A percentile compares a stretch with the other conserved stretches of the same genome.
phyloP scores from a whole-genome alignment of 92 coral and sea anemone genomes.

The Heliopora coerulea region DNA sequence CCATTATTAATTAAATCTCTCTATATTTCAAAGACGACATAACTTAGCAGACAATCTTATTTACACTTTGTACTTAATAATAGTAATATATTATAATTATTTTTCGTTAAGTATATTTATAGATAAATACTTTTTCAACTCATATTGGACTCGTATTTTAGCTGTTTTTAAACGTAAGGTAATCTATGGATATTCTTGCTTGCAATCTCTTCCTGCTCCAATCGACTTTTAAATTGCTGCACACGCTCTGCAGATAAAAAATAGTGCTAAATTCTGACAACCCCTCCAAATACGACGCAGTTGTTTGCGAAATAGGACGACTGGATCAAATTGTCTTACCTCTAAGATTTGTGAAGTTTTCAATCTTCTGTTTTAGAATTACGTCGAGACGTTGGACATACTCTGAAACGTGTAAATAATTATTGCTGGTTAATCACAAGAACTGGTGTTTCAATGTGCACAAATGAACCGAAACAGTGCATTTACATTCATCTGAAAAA shows the following conservation, averaged over 20 bases:
- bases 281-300: background rate
- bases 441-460: too few relatives aligned
- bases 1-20: background rate
- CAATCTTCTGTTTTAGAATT: constrained; percentile 85
- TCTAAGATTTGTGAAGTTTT: constrained; percentile 87
- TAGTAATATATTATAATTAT: background rate
- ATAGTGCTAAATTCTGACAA: too few relatives aligned
- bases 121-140: background rate
- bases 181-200: constrained; percentile 85
- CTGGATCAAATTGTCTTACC: too few relatives aligned
- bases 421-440: background rate
- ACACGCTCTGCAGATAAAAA: constrained; percentile 67
- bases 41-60: too few relatives aligned
- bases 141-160: background rate
- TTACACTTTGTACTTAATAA: constrained; percentile 21
- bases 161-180: constrained; percentile 45
- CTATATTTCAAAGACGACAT: background rate
- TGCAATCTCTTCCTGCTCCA: constrained; percentile 93
- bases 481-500: too few relatives aligned
- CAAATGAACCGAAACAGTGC: too few relatives aligned
- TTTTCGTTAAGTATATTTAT: background rate
- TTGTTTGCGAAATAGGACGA: too few relatives aligned
- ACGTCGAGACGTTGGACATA: constrained; percentile 89
- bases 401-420: constrained; percentile 47
- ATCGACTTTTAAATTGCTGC: constrained; percentile 73